Evolutionary conservation across 2,797 vertebrate genomes (phyloP).

Genomic region (Mus caroli): DNA sequence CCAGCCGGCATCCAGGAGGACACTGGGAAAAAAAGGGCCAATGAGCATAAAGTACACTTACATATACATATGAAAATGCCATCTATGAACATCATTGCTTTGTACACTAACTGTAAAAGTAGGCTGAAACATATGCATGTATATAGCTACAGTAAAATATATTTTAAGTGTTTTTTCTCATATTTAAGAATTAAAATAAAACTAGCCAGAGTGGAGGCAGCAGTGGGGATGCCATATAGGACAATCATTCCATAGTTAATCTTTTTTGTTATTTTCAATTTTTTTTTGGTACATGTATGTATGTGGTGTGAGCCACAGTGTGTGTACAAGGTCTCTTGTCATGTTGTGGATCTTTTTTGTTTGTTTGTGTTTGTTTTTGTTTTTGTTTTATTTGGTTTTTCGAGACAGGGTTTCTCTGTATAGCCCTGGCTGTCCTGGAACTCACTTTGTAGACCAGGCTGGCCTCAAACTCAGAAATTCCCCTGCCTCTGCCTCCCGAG

Average conservation of each 20-base stretch:
- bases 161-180: slow-evolving; percentile 2
- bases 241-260: not conserved
- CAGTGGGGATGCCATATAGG: not conserved
- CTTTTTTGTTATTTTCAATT: not conserved
- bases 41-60: not conserved
- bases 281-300: not conserved
- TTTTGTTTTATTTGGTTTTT: too few species aligned
- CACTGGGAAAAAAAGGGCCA: not conserved
- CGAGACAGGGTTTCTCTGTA: too few species aligned
- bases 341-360: not conserved
- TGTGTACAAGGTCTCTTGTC: not conserved
- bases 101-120: not conserved
- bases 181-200: slow-evolving; percentile 42
- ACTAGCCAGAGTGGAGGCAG: accelerated
- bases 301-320: not conserved
- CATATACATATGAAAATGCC: not conserved
- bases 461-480: too few species aligned
- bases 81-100: not conserved
- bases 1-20: not conserved
- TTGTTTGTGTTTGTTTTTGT: too few species aligned
- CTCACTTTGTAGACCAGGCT: too few species aligned
- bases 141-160: not conserved
- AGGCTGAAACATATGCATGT: not conserved
- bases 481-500: too few species aligned
- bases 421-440: too few species aligned